These are phyloP conservation scores for Drosophila barbarae DNA, from an alignment of 2,888 invertebrate genomes.

Conservation along the genomic window DNA sequence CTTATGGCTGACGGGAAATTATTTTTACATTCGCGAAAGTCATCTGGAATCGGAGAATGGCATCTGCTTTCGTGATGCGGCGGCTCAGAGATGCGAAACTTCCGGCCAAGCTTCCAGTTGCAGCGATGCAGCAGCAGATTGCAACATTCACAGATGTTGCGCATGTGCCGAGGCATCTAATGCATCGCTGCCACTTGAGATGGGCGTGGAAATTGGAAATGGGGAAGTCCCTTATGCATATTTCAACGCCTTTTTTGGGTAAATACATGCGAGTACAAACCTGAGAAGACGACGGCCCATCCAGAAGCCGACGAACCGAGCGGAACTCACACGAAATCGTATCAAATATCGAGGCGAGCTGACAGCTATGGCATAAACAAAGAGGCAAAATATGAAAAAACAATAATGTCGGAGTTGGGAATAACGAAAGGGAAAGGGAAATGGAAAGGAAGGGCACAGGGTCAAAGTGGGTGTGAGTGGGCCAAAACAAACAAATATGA, in stretches of 20 bases:
- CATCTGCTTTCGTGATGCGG: slow-evolving; percentile 16
- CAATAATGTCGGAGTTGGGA: slow-evolving; percentile 22
- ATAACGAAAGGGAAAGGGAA: slow-evolving; percentile 35
- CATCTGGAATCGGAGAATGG: slow-evolving; percentile 25
- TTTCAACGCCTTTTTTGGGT: slow-evolving; percentile 53
- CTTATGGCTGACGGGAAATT: slow-evolving; percentile 12
- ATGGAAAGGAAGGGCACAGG: slow-evolving; percentile 18
- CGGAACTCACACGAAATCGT: slow-evolving; percentile 45
- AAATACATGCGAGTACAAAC: slow-evolving; percentile 29
- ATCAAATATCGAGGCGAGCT: slow-evolving; percentile 49
- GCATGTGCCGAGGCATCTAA: slow-evolving; percentile 50
- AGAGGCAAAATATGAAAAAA: slow-evolving; percentile 45
- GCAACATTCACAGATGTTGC: slow-evolving; percentile 54
- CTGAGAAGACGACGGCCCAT: slow-evolving; percentile 21
- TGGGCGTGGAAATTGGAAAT: slow-evolving; percentile 28
- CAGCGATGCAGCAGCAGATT: slow-evolving; percentile 12
- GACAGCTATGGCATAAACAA: slow-evolving; percentile 47
- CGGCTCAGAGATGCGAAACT: slow-evolving; percentile 46
- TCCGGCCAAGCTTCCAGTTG: slow-evolving; percentile 41
- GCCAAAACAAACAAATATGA: slow-evolving; percentile 3
- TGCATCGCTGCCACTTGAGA: slow-evolving; percentile 49
- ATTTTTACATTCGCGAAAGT: slow-evolving; percentile 36
- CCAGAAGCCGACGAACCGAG: slow-evolving; percentile 20
- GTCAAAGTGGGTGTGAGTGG: slow-evolving; percentile 9
- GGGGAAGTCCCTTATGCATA: slow-evolving; percentile 41